A percentile compares a stretch with the other conserved stretches of the same genome.
Evolutionary conservation across 2,113 vertebrate species (phyloP).

Genomic region (Caloenas nicobarica): DNA sequence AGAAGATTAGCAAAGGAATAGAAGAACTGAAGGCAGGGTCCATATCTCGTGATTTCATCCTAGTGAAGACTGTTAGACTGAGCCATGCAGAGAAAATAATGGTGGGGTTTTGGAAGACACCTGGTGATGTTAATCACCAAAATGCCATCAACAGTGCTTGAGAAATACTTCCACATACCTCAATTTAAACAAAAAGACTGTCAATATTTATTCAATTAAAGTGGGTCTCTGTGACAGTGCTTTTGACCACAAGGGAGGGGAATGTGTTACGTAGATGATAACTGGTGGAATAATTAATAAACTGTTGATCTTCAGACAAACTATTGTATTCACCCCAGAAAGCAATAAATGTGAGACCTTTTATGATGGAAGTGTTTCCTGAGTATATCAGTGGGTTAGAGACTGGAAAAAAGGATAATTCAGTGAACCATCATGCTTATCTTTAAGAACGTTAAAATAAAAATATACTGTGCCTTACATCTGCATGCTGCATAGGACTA

Average conservation of each 20-base stretch:
- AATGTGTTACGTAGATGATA: not conserved
- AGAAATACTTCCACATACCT: not conserved
- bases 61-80: not conserved
- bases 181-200: not conserved
- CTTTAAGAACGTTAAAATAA: not conserved
- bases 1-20: not conserved
- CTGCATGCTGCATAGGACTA: not conserved
- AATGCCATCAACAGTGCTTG: not conserved
- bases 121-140: not conserved
- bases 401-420: not conserved
- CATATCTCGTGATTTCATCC: not conserved
- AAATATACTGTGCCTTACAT: not conserved
- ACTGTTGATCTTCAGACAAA: not conserved
- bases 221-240: not conserved
- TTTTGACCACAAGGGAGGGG: not conserved
- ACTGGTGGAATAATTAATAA: constrained; percentile 10
- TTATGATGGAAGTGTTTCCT: not conserved
- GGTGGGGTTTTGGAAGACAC: not conserved
- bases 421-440: not conserved
- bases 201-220: constrained; percentile 29
- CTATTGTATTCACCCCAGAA: not conserved
- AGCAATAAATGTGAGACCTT: not conserved
- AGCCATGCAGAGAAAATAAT: not conserved
- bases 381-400: not conserved
- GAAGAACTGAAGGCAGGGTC: not conserved